These are phyloP conservation scores for Aricia agestis DNA, from an alignment of 1,140 invertebrate species.

Conservation along the genomic window DNA sequence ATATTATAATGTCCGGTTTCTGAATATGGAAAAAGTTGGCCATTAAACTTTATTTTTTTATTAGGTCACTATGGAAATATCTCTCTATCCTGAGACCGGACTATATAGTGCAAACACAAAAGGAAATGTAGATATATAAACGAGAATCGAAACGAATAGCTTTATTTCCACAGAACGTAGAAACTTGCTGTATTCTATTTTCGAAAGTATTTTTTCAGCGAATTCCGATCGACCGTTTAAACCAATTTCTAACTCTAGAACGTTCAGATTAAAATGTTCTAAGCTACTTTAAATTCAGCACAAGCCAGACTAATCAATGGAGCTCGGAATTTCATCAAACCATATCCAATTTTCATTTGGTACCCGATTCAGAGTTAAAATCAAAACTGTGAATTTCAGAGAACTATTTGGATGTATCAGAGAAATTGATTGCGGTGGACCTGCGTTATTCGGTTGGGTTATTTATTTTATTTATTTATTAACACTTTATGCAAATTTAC, in stretches of 20 bases:
- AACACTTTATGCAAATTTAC: no score
- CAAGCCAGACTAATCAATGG: neutral
- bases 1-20: no score
- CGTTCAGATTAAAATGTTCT: neutral
- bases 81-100: no score
- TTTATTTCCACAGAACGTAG: neutral
- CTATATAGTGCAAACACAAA: no score
- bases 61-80: no score
- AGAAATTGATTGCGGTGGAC: neutral
- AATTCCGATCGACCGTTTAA: neutral
- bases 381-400: neutral
- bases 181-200: neutral
- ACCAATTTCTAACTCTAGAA: neutral
- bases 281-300: neutral
- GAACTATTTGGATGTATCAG: neutral
- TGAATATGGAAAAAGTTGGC: no score
- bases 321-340: conserved; percentile 1
- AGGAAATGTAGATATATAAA: no score
- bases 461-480: no score
- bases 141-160: neutral
- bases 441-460: no score
- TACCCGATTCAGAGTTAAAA: neutral
- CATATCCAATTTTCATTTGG: conserved; percentile 1
- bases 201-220: neutral
- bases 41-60: no score